phyloP scores from a whole-genome alignment of 2,113 vertebrate species.

The Pongo pygmaeus region DNA sequence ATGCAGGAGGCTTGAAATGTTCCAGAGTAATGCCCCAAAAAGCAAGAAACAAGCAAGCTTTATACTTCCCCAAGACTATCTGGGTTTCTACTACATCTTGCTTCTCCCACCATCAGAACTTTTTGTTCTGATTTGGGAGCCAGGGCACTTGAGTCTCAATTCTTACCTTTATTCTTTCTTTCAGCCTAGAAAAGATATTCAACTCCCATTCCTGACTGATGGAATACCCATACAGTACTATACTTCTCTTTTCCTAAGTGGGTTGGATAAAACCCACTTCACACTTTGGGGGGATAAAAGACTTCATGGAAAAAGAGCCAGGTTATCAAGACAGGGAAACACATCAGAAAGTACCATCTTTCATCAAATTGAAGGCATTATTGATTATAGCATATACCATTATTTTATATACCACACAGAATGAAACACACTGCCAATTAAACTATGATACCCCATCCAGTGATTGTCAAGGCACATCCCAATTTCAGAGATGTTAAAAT shows the following conservation, averaged over 20 bases:
- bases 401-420: not conserved
- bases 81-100: not conserved
- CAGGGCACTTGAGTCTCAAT: not conserved
- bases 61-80: too few species aligned
- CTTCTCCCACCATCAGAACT: not conserved
- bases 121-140: not conserved
- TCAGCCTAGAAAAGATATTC: not conserved
- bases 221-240: not conserved
- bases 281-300: not conserved
- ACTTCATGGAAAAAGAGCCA: not conserved
- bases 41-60: not conserved
- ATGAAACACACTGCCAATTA: not conserved
- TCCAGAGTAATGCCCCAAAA: not conserved
- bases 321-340: not conserved
- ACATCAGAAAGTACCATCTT: not conserved
- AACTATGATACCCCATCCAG: not conserved
- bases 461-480: not conserved
- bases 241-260: not conserved
- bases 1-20: not conserved
- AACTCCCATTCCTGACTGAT: not conserved
- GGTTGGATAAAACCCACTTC: not conserved
- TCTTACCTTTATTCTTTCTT: not conserved
- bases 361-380: not conserved
- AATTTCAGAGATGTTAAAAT: slow-evolving; percentile 11
- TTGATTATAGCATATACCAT: not conserved